Conservation (phyloP, 2,113 vertebrate genomes). For the Rousettus leschenaultii region DNA sequence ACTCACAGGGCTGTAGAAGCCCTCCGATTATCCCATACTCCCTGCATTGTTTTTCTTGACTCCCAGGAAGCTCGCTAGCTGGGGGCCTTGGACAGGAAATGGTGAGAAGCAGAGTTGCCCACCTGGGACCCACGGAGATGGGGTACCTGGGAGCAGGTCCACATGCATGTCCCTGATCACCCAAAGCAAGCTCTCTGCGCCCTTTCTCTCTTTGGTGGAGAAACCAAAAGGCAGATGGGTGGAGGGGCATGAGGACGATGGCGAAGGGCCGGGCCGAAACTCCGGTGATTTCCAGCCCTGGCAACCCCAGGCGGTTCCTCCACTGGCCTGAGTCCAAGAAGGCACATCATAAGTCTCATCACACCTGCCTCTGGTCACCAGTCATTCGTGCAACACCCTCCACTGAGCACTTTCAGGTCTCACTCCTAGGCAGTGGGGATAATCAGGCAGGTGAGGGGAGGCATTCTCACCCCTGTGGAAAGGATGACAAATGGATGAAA, state of each 20-base stretch:
- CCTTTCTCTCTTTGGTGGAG: background rate
- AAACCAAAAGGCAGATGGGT: background rate
- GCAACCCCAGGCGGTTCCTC: background rate
- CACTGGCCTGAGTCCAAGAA: no score
- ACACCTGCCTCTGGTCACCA: background rate
- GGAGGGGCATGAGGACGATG: no score
- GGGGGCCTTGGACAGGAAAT: fast-evolving
- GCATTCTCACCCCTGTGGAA: fast-evolving
- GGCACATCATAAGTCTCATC: fast-evolving
- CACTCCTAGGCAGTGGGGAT: background rate
- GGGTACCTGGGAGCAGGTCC: background rate
- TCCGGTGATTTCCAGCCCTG: background rate
- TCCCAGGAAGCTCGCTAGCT: background rate
- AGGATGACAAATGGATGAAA: background rate
- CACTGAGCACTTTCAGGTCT: fast-evolving
- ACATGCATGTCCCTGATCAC: fast-evolving
- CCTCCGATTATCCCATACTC: background rate
- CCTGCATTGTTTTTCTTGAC: background rate
- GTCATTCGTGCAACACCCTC: fast-evolving
- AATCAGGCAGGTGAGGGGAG: background rate
- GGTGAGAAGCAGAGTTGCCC: background rate
- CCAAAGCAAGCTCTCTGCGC: background rate
- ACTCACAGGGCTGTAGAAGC: background rate
- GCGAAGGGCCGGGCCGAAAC: background rate
- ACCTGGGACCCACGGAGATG: background rate